phyloP scores from a whole-genome alignment of 2,888 invertebrate genomes.

The Dryocosmus kuriphilus region DNA sequence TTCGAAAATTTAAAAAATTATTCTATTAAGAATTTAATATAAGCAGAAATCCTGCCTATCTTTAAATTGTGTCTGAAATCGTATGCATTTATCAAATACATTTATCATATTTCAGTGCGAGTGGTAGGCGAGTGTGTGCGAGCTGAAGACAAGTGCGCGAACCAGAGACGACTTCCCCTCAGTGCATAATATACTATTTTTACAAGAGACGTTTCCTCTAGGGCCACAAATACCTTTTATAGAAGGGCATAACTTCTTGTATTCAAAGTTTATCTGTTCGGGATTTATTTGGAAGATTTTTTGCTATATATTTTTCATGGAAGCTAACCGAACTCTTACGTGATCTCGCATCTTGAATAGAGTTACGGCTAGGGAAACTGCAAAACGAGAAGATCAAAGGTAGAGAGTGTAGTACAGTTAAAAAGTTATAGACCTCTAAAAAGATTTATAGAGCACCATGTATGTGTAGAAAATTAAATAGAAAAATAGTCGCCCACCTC shows the following conservation, averaged over 20 bases:
- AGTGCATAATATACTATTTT: too few relatives aligned
- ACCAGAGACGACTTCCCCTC: too few relatives aligned
- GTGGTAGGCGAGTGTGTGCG: too few relatives aligned
- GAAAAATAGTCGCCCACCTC: too few relatives aligned
- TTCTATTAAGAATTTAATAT: too few relatives aligned
- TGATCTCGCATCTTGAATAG: constrained; percentile 13
- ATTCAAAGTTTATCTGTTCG: background rate
- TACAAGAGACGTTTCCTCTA: background rate
- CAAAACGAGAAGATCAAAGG: constrained; percentile 31
- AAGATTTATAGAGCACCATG: constrained; percentile 16
- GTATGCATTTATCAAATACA: too few relatives aligned
- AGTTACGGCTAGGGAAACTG: constrained; percentile 23
- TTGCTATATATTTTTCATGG: background rate
- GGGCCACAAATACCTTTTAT: constrained; percentile 2
- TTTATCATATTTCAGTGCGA: too few relatives aligned
- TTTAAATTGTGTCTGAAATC: too few relatives aligned
- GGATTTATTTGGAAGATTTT: constrained; percentile 18
- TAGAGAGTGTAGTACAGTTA: constrained; percentile 18
- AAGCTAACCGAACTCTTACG: constrained; percentile 18
- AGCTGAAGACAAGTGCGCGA: too few relatives aligned
- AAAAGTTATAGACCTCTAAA: constrained; percentile 37
- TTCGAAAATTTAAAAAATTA: too few relatives aligned
- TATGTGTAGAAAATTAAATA: too few relatives aligned
- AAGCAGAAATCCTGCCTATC: too few relatives aligned
- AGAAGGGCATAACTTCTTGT: background rate